A percentile compares a stretch with the other conserved stretches of the same genome.
These are phyloP conservation scores for Nothura maculosa DNA, from an alignment of 2,797 vertebrate species.

Conservation along the genomic window DNA sequence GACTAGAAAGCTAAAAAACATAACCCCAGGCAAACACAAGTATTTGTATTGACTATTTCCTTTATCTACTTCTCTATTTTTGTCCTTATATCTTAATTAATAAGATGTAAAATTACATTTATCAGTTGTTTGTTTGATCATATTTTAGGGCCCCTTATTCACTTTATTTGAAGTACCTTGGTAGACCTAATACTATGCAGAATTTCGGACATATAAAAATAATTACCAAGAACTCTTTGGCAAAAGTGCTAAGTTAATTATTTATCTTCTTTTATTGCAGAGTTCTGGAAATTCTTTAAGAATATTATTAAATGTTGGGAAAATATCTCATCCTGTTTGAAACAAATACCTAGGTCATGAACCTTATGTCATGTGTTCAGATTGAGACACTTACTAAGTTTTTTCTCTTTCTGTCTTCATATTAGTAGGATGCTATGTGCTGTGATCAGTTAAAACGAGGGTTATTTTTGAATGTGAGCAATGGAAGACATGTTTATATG, in stretches of 20 bases:
- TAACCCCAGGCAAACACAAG: background rate
- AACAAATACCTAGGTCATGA: background rate
- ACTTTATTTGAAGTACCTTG: background rate
- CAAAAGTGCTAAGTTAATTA: background rate
- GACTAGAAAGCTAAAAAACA: background rate
- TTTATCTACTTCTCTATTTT: background rate
- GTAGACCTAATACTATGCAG: background rate
- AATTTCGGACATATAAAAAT: background rate
- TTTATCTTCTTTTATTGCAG: background rate
- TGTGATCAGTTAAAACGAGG: background rate
- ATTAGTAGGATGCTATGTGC: background rate
- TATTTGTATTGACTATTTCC: background rate
- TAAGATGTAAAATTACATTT: background rate
- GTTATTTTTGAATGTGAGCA: background rate
- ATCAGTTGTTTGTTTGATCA: background rate
- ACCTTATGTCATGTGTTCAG: background rate
- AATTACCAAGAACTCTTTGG: background rate
- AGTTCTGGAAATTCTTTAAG: background rate
- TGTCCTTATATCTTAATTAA: background rate
- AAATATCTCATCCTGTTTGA: background rate
- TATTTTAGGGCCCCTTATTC: background rate
- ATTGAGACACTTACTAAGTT: background rate
- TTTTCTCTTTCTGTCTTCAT: background rate
- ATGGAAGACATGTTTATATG: rapidly evolving
- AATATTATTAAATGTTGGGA: background rate